Percentiles rank a stretch among this genome's conserved stretches.
phyloP scores from a whole-genome alignment of 1,140 invertebrate genomes.

The Diuraphis noxia region DNA sequence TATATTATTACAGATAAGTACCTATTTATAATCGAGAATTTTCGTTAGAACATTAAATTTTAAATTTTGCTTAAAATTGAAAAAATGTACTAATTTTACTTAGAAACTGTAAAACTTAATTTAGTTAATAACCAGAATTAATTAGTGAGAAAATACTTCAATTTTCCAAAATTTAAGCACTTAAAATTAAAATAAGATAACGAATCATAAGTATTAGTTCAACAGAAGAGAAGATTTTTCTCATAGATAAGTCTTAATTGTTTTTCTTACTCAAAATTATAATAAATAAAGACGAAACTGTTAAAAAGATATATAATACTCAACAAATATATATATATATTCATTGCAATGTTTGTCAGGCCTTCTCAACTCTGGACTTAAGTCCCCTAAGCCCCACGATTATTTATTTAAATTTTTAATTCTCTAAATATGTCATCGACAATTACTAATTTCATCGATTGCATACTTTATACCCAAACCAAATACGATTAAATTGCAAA shows the following conservation, averaged over 20 bases:
- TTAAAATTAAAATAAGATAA: neutral
- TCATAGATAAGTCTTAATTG: neutral
- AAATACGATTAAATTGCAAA: neutral
- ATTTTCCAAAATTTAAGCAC: neutral
- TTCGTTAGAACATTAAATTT: neutral
- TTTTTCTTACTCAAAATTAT: neutral
- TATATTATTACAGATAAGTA: too few relatives aligned
- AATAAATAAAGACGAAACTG: neutral
- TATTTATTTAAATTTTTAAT: neutral
- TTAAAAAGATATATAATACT: neutral
- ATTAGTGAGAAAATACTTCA: rapidly evolving
- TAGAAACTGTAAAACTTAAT: neutral
- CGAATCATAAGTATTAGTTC: neutral
- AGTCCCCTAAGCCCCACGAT: neutral
- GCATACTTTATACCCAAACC: neutral
- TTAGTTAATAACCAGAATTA: neutral
- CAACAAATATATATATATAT: neutral
- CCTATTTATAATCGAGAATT: neutral
- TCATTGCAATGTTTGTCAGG: neutral
- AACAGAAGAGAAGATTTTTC: neutral
- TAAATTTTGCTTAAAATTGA: too few relatives aligned
- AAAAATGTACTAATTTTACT: neutral
- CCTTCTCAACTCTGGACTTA: neutral
- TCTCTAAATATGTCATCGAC: neutral
- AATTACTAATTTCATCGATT: neutral